Percentiles rank a stretch among this genome's conserved stretches.
Evolutionary conservation across 2,797 vertebrate genomes (phyloP).

Genomic region (Carapus acus): DNA sequence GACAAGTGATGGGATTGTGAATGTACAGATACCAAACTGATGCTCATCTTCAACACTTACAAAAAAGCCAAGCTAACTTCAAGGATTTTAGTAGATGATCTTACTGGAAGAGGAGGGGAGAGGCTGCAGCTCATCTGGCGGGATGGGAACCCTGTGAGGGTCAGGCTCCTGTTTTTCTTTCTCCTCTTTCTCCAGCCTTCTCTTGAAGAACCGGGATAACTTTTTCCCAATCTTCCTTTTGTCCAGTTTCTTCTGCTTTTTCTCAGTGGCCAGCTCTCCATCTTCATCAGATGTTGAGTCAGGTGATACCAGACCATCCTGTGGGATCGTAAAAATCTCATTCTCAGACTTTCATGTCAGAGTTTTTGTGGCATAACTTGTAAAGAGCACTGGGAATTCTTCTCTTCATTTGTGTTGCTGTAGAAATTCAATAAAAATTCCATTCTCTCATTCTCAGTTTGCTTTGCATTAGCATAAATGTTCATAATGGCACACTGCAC

Average conservation of each 20-base stretch:
- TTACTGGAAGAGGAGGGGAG: constrained; percentile 59
- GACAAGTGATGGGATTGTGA: too few relatives aligned
- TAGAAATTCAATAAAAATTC: too few relatives aligned
- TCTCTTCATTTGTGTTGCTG: too few relatives aligned
- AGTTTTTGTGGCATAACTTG: too few relatives aligned
- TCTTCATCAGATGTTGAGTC: constrained; percentile 64
- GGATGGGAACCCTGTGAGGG: constrained; percentile 28
- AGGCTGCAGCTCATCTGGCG: background rate
- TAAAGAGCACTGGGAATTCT: too few relatives aligned
- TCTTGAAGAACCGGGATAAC: constrained; percentile 56
- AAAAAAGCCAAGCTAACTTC: too few relatives aligned
- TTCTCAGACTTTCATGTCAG: too few relatives aligned
- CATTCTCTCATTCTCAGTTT: too few relatives aligned
- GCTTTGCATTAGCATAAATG: too few relatives aligned
- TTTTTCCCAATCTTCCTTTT: constrained; percentile 53
- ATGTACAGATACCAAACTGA: too few relatives aligned
- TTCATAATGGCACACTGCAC: too few relatives aligned
- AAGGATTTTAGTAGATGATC: constrained; percentile 4
- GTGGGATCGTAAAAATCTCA: background rate
- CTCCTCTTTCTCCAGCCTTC: constrained; percentile 29
- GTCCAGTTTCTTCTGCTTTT: constrained; percentile 47
- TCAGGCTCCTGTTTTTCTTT: constrained; percentile 13
- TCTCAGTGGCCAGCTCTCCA: constrained; percentile 48
- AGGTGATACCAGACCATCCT: constrained; percentile 35
- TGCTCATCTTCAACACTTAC: too few relatives aligned